These are phyloP conservation scores for Drepana falcataria DNA, from an alignment of 2,888 invertebrate species.

Conservation along the genomic window DNA sequence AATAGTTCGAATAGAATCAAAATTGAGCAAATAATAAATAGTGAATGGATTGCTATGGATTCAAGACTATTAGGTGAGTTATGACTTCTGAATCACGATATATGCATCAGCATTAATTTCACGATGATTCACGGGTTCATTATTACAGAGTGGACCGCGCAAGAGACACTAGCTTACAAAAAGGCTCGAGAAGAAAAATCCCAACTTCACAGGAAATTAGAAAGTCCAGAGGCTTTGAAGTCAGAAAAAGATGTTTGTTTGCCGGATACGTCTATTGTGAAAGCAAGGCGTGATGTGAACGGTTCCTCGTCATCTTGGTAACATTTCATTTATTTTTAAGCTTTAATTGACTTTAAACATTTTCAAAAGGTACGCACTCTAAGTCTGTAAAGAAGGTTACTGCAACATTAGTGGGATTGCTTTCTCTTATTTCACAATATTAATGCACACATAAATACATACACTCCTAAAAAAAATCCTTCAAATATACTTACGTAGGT, in stretches of 20 bases:
- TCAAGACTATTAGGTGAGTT: conserved; percentile 62
- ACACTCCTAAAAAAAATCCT: too few relatives aligned
- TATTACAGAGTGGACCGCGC: conserved; percentile 60
- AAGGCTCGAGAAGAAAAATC: conserved; percentile 58
- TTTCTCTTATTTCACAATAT: too few relatives aligned
- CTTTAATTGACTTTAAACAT: not conserved
- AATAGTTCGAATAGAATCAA: conserved; percentile 78
- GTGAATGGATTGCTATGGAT: conserved; percentile 84
- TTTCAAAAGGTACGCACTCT: too few relatives aligned
- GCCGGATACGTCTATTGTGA: conserved; percentile 42
- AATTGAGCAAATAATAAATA: conserved; percentile 76
- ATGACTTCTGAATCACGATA: not conserved
- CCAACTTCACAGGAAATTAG: conserved; percentile 34
- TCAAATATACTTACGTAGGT: too few relatives aligned
- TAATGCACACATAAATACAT: too few relatives aligned
- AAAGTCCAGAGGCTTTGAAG: conserved; percentile 19
- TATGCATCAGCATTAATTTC: not conserved
- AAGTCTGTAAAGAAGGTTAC: too few relatives aligned
- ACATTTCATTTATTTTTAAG: conserved; percentile 4
- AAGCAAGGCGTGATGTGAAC: conserved; percentile 26
- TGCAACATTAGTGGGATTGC: too few relatives aligned
- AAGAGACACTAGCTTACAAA: conserved; percentile 56
- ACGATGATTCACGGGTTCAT: conserved; percentile 1
- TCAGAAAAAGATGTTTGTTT: conserved; percentile 24
- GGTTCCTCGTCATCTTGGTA: conserved; percentile 46